These are phyloP conservation scores for Danaus melanippus DNA, from an alignment of 1,140 invertebrate genomes.

Conservation along the genomic window DNA sequence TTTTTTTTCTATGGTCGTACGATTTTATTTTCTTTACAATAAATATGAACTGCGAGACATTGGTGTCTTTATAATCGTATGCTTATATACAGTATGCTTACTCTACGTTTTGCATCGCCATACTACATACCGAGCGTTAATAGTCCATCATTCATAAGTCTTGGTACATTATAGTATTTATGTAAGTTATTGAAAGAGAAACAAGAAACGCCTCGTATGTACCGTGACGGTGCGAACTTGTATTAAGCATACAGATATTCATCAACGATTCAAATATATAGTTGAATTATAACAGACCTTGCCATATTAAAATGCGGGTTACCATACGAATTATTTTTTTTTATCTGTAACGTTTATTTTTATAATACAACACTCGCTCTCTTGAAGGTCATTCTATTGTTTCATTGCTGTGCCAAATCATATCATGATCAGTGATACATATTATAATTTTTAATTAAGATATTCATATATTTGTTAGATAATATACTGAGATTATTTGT, in stretches of 20 bases:
- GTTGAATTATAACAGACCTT: slow-evolving; percentile 5
- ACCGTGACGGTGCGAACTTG: too few relatives aligned
- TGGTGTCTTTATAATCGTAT: slow-evolving; percentile 4
- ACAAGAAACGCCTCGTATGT: too few relatives aligned
- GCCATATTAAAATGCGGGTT: slow-evolving; percentile 14
- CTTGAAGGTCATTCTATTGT: slow-evolving; percentile 25
- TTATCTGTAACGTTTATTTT: slow-evolving; percentile 6
- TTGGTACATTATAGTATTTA: too few relatives aligned
- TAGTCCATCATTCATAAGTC: too few relatives aligned
- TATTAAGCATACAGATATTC: too few relatives aligned
- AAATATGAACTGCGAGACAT: not conserved
- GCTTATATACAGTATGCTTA: not conserved
- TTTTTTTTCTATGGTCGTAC: too few relatives aligned
- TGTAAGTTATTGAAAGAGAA: too few relatives aligned
- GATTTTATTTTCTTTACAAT: too few relatives aligned
- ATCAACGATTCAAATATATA: too few relatives aligned
- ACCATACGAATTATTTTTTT: not conserved
- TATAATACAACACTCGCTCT: slow-evolving; percentile 26
- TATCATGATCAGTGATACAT: slow-evolving; percentile 61
- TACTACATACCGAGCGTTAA: too few relatives aligned
- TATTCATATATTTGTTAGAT: slow-evolving; percentile 30
- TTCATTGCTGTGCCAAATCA: slow-evolving; percentile 65
- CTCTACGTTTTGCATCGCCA: too few relatives aligned
- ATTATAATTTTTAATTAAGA: slow-evolving; percentile 35
- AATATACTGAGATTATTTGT: slow-evolving; percentile 18